Evolutionary conservation across 1,140 invertebrate species (phyloP).

Genomic region (Theocolax elegans): DNA sequence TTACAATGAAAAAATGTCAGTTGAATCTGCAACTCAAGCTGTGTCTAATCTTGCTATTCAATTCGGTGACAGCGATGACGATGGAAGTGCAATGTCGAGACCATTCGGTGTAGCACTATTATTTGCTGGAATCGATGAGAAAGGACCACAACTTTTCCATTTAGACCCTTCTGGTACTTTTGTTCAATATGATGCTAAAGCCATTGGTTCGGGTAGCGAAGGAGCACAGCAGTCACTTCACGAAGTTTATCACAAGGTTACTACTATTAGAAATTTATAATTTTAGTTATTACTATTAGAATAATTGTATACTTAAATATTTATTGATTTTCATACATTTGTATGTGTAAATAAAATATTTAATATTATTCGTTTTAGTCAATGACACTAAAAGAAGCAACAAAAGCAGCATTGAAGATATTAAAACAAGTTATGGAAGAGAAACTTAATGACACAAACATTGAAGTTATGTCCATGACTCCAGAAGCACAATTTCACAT

Average conservation of each 20-base stretch:
- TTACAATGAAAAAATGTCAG: conserved; percentile 95
- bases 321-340: too few relatives aligned
- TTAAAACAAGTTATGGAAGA: conserved; percentile 99
- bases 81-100: conserved; percentile 97
- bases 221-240: conserved; percentile 97
- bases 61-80: conserved; percentile 96
- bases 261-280: too few relatives aligned
- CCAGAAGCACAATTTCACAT: conserved; percentile 87
- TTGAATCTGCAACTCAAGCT: conserved; percentile 97
- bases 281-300: neutral
- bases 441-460: conserved; percentile 96
- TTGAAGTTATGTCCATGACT: conserved; percentile 97
- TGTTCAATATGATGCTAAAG: conserved; percentile 98
- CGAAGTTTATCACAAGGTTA: conserved; percentile 86
- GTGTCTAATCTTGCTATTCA: conserved; percentile 98
- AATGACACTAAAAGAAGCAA: conserved; percentile 96
- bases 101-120: conserved; percentile 98
- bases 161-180: conserved; percentile 99
- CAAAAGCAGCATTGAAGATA: conserved; percentile 91
- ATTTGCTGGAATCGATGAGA: conserved; percentile 88
- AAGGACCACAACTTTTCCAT: conserved; percentile 90
- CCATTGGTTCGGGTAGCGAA: conserved; percentile 99
- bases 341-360: neutral
- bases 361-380: conserved; percentile 74
- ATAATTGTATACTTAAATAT: neutral